A percentile compares a stretch with the other conserved stretches of the same genome.
These are phyloP conservation scores for Troglohyphantes excavatus DNA, from an alignment of 2,888 invertebrate genomes.

Conservation along the genomic window DNA sequence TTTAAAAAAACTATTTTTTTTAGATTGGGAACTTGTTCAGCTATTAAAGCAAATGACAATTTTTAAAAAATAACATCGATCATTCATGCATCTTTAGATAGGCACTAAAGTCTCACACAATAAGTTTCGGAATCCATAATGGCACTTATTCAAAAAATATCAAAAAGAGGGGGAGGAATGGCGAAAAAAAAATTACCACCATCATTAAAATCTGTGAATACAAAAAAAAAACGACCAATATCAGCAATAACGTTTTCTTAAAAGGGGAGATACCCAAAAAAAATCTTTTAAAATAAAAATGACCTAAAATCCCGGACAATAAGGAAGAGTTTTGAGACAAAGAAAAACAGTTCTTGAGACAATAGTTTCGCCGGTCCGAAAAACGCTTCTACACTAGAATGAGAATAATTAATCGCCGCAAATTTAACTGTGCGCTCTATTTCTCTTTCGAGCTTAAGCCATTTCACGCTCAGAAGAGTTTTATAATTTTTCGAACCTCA, in stretches of 20 bases:
- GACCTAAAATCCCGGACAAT: slow-evolving; percentile 15
- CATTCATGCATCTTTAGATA: background rate
- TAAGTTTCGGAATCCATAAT: slow-evolving; percentile 25
- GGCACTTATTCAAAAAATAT: slow-evolving; percentile 59
- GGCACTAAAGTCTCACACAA: background rate
- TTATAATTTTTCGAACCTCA: slow-evolving; percentile 73
- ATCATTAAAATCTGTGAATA: slow-evolving; percentile 6
- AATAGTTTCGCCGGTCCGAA: slow-evolving; percentile 53
- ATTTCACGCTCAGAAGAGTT: slow-evolving; percentile 75
- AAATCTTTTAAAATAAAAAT: slow-evolving; percentile 31
- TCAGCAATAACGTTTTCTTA: slow-evolving; percentile 49
- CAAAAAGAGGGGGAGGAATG: background rate
- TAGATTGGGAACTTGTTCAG: too few relatives aligned
- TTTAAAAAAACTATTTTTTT: too few relatives aligned
- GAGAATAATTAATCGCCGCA: slow-evolving; percentile 76
- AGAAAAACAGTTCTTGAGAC: slow-evolving; percentile 73
- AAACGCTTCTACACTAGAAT: slow-evolving; percentile 46
- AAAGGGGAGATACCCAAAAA: background rate
- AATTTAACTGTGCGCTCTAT: slow-evolving; percentile 77
- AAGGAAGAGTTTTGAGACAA: slow-evolving; percentile 60
- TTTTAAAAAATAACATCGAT: background rate
- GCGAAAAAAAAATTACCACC: slow-evolving; percentile 13
- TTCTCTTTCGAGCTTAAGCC: slow-evolving; percentile 59
- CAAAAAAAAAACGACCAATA: slow-evolving; percentile 37
- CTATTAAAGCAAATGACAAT: background rate